Evolutionary conservation across 2,113 vertebrate genomes (phyloP).

Genomic region (Cettia cetti): DNA sequence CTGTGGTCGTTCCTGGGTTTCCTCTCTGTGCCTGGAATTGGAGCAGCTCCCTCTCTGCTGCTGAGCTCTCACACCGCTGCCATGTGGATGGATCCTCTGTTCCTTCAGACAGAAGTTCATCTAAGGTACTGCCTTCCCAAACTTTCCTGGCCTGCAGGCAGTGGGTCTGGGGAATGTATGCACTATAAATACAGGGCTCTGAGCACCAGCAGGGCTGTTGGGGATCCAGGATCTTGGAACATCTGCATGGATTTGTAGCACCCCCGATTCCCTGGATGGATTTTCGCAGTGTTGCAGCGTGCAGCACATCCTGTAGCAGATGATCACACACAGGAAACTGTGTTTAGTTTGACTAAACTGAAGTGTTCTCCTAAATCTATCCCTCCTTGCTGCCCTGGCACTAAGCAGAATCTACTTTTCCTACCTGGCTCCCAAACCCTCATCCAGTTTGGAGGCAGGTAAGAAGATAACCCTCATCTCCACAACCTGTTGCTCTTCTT

Average conservation of each 20-base stretch:
- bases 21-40: not conserved
- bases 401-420: not conserved
- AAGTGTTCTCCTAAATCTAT: not conserved
- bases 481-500: not conserved
- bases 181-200: not conserved
- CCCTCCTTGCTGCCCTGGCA: not conserved
- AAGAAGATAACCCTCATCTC: not conserved
- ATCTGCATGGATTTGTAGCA: not conserved
- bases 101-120: not conserved
- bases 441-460: not conserved
- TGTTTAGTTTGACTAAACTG: not conserved
- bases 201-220: not conserved
- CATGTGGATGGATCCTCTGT: not conserved
- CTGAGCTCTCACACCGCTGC: not conserved
- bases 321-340: not conserved
- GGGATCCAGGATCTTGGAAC: not conserved
- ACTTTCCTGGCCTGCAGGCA: not conserved
- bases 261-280: not conserved
- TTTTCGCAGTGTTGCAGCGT: not conserved
- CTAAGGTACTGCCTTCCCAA: not conserved
- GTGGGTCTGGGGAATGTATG: not conserved
- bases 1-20: not conserved
- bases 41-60: not conserved
- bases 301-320: not conserved
- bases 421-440: not conserved